These are phyloP conservation scores for Noturus placidus DNA, from an alignment of 2,113 vertebrate species.

Conservation along the genomic window DNA sequence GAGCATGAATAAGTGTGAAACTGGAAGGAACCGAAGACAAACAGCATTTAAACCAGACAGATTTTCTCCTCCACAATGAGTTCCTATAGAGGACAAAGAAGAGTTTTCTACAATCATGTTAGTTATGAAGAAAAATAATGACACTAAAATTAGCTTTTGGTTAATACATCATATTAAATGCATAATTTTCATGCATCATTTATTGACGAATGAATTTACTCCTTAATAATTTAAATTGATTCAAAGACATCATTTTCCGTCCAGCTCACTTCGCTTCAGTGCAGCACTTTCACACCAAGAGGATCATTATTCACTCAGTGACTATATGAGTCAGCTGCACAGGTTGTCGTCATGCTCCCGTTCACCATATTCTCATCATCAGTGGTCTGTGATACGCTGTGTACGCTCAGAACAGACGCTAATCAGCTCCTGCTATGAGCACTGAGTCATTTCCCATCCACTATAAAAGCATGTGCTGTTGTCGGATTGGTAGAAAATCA, in stretches of 20 bases:
- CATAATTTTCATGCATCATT: not conserved
- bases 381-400: not conserved
- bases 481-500: not conserved
- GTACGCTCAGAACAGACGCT: not conserved
- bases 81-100: not conserved
- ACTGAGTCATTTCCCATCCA: not conserved
- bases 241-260: not conserved
- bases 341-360: not conserved
- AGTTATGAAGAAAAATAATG: not conserved
- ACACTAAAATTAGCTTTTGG: not conserved
- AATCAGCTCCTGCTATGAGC: not conserved
- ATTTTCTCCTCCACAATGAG: not conserved
- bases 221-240: not conserved
- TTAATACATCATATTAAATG: not conserved
- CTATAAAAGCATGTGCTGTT: not conserved
- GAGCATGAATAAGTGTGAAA: conserved; percentile 17
- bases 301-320: conserved; percentile 5
- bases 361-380: conserved; percentile 9
- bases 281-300: not conserved
- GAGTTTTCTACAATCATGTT: not conserved
- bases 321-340: not conserved
- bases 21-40: not conserved
- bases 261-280: not conserved
- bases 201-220: not conserved
- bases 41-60: not conserved